Evolutionary conservation across 2,888 invertebrate genomes (phyloP).

Genomic region (Ariolimax columbianus): DNA sequence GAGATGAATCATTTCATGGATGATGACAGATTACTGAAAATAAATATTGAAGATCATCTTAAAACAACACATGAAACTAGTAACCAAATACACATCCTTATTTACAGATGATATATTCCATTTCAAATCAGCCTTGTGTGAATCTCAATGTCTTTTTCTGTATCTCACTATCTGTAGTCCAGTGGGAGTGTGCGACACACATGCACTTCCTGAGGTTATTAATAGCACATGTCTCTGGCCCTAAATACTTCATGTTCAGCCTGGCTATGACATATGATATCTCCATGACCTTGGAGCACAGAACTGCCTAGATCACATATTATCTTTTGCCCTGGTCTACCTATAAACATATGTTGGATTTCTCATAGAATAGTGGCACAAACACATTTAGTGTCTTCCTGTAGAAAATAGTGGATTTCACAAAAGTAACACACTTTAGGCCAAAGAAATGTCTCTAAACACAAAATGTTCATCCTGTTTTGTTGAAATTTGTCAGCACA

Average conservation of each 20-base stretch:
- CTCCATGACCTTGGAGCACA: neutral
- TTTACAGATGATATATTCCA: constrained; percentile 15
- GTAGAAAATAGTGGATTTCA: neutral
- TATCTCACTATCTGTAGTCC: neutral
- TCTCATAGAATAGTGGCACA: neutral
- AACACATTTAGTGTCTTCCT: neutral
- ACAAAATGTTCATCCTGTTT: neutral
- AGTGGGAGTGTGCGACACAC: neutral
- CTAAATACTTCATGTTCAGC: neutral
- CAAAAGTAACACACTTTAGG: neutral
- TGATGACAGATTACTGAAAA: neutral
- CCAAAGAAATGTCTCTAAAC: neutral
- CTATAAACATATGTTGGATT: neutral
- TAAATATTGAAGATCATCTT: constrained; percentile 2
- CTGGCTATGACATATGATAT: neutral
- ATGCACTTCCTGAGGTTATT: constrained; percentile 3
- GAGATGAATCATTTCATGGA: neutral
- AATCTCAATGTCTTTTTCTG: neutral
- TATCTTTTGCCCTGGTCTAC: neutral
- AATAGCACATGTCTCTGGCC: neutral
- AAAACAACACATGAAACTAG: neutral
- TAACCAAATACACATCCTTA: constrained; percentile 1
- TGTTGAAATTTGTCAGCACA: neutral
- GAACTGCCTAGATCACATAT: neutral
- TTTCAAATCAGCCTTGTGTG: neutral